Evolutionary conservation across 2,113 vertebrate genomes (phyloP).

Genomic region (Bubo bubo): DNA sequence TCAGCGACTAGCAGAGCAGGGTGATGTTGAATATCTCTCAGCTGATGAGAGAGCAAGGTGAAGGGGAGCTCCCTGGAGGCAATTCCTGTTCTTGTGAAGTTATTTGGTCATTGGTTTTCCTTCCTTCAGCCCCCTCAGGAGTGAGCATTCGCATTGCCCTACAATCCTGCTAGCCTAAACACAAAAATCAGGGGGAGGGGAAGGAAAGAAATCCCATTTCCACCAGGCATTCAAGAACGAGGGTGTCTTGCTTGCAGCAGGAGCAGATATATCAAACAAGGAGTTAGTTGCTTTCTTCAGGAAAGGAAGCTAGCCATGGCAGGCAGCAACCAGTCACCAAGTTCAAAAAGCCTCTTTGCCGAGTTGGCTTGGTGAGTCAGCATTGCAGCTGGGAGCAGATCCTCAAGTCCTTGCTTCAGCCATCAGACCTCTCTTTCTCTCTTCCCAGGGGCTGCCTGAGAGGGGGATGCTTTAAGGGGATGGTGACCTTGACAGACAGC

Average conservation of each 20-base stretch:
- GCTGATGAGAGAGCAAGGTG: constrained; percentile 20
- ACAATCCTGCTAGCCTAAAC: not conserved
- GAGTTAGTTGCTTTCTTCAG: not conserved
- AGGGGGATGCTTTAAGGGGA: not conserved
- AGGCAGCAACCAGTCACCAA: not conserved
- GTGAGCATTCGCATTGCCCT: not conserved
- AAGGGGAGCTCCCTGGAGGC: constrained; percentile 48
- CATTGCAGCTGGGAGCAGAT: not conserved
- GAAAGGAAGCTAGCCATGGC: not conserved
- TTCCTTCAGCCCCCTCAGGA: not conserved
- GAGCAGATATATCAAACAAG: not conserved
- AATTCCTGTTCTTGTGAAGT: not conserved
- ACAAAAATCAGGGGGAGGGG: not conserved
- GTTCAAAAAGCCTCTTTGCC: not conserved
- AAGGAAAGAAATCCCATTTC: not conserved
- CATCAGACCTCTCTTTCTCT: not conserved
- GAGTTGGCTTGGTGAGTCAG: not conserved
- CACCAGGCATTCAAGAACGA: not conserved
- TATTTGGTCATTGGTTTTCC: constrained; percentile 33
- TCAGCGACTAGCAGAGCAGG: constrained; percentile 54
- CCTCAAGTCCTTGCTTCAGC: not conserved
- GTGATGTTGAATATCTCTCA: constrained; percentile 44
- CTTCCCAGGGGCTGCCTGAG: not conserved
- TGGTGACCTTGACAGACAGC: not conserved
- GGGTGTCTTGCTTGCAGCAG: not conserved